Evolutionary conservation across 1,140 invertebrate genomes (phyloP), one percentile per base, ranked within the genome.

Genomic region (Andricus grossulariae): DNA sequence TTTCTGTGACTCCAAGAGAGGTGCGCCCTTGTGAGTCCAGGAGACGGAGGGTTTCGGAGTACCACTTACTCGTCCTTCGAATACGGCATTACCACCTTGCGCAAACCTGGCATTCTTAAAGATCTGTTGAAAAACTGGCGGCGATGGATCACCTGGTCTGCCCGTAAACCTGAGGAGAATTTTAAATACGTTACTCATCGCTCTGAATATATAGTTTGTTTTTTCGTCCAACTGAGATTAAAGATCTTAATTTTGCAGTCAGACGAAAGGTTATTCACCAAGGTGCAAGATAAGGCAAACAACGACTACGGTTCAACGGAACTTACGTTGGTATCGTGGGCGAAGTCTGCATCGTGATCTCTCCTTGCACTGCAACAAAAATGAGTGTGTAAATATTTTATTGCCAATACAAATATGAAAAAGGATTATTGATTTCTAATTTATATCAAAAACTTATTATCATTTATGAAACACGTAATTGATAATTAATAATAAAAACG

Each of bases 61-160:
- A 74, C 98, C 99, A 80, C 94, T 94, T 10, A 98, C 94, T 80
- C 95, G 94, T 19, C 99, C 97, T 91, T 99, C 96, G 90, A 99
- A 99, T 87, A 95, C 93, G 32, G 97, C 97, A 90, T 97, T 96
- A 49, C 97, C 96, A 76, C 97, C 97, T 93, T 98, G 97, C 71
- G 97, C 97, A 89, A 98, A 98, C 85, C 97, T 94, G 73, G 97
- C 97, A 92, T 98, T 98, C 90, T 95, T 96, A 89, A 98, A 98
- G 84, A 98, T 97, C 91, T 97, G 96, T 88, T 97, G 97, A 90
- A 98, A 98, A 77, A 98, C 95, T 76, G 97, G 97, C 71, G 97
- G 97, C 82, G 95, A 95, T 75, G 95, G 93, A 89, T 95, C 93
- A 86, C 94, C 93, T 83, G 95, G 93, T 91, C 89, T 90, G 77